Evolutionary conservation across 2,797 vertebrate genomes (phyloP).

Genomic region (Bradypus variegatus): DNA sequence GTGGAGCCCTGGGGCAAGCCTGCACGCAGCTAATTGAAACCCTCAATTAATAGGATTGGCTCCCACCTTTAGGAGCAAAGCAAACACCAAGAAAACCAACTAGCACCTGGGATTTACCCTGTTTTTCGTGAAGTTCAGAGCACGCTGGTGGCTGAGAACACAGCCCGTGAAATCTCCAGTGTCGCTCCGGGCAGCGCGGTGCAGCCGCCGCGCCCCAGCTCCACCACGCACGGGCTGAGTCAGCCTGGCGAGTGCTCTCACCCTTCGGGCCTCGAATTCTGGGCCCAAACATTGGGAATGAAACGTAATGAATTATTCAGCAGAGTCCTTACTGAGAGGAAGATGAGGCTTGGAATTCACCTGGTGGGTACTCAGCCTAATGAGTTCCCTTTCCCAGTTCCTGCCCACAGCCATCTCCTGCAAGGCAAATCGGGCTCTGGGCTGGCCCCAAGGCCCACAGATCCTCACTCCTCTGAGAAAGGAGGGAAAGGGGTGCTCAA

Average conservation of each 20-base stretch:
- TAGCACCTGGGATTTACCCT: neutral
- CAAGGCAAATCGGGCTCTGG: neutral
- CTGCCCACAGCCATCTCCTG: rapidly evolving
- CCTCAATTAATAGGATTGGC: neutral
- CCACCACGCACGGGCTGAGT: rapidly evolving
- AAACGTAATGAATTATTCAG: neutral
- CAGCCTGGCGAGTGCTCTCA: no score
- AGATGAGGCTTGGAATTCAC: neutral
- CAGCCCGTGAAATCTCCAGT: rapidly evolving
- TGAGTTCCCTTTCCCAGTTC: rapidly evolving
- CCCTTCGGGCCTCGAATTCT: neutral
- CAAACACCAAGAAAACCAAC: neutral
- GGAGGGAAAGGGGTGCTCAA: neutral
- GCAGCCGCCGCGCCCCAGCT: neutral
- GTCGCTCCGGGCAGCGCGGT: rapidly evolving
- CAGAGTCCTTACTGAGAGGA: neutral
- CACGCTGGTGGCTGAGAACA: rapidly evolving
- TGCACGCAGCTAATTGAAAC: neutral
- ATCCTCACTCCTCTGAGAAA: rapidly evolving
- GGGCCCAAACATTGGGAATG: neutral
- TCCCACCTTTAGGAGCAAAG: neutral
- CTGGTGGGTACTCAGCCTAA: neutral
- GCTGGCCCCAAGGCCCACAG: rapidly evolving
- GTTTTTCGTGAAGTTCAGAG: neutral
- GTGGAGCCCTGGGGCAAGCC: neutral